These are phyloP conservation scores for Rhaphigaster nebulosa DNA, from an alignment of 2,888 invertebrate genomes.

Conservation along the genomic window DNA sequence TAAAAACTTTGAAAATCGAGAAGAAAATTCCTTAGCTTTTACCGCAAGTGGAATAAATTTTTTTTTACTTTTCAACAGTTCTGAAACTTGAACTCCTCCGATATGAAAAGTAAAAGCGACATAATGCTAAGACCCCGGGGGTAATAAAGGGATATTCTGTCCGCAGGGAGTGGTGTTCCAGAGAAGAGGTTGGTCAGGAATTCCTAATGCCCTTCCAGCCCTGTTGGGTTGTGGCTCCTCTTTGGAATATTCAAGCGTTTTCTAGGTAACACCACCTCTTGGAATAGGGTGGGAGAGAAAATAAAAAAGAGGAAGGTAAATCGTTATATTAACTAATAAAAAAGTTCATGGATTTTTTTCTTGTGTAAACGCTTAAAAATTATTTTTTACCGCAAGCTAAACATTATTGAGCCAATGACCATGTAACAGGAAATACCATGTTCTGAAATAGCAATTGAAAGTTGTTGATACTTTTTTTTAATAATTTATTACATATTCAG, in stretches of 20 bases:
- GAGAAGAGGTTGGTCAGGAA: neutral
- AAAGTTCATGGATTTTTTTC: no score
- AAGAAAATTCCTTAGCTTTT: neutral
- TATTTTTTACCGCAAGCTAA: no score
- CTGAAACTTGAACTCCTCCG: neutral
- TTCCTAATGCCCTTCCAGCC: neutral
- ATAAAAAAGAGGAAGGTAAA: neutral
- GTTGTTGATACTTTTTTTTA: no score
- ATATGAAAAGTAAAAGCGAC: constrained; percentile 19
- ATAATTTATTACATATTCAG: no score
- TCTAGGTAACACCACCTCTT: neutral
- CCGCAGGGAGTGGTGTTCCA: neutral
- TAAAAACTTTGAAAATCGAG: no score
- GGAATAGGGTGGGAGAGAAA: neutral
- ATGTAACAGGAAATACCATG: no score
- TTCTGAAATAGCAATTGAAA: no score
- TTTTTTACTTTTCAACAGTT: neutral
- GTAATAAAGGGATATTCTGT: constrained; percentile 25
- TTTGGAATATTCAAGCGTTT: constrained; percentile 6
- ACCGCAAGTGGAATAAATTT: neutral
- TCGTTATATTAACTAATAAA: neutral
- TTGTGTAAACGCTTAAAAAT: no score
- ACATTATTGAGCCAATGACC: no score
- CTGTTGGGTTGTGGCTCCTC: neutral
- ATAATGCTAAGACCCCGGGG: neutral